Conservation (phyloP, 2,797 vertebrate species). For the Spheniscus humboldti region DNA sequence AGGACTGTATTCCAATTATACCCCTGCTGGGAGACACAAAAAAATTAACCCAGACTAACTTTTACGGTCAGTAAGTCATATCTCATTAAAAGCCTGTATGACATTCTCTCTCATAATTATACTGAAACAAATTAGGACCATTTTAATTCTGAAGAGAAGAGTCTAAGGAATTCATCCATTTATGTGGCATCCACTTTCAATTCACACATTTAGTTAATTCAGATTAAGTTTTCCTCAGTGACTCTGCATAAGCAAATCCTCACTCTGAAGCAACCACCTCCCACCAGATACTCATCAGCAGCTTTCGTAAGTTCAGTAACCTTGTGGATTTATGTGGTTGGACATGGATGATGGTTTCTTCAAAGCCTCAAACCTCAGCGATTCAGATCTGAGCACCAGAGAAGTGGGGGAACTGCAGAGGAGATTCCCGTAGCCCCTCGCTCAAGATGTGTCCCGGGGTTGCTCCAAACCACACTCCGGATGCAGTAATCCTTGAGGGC, state of each 20-base stretch:
- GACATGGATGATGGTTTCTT: not conserved
- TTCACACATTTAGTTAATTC: not conserved
- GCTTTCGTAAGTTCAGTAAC: not conserved
- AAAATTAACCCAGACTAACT: not conserved
- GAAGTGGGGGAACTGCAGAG: not conserved
- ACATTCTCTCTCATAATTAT: not conserved
- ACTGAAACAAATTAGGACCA: not conserved
- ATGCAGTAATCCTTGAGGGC: not conserved
- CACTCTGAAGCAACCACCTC: not conserved
- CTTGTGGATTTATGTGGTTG: not conserved
- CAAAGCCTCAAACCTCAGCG: not conserved
- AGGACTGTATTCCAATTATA: not conserved
- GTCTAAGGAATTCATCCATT: not conserved
- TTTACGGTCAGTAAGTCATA: not conserved
- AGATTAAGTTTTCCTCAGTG: not conserved
- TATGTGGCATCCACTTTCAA: not conserved
- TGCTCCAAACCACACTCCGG: not conserved
- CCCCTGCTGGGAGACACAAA: not conserved
- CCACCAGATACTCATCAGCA: not conserved
- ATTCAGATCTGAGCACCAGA: not conserved
- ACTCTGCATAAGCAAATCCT: not conserved
- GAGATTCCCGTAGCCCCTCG: not conserved
- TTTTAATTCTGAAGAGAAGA: constrained; percentile 10
- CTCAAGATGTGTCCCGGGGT: not conserved
- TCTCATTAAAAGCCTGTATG: not conserved